Evolutionary conservation across 1,140 invertebrate genomes (phyloP).

Genomic region (Apolygus lucorum): DNA sequence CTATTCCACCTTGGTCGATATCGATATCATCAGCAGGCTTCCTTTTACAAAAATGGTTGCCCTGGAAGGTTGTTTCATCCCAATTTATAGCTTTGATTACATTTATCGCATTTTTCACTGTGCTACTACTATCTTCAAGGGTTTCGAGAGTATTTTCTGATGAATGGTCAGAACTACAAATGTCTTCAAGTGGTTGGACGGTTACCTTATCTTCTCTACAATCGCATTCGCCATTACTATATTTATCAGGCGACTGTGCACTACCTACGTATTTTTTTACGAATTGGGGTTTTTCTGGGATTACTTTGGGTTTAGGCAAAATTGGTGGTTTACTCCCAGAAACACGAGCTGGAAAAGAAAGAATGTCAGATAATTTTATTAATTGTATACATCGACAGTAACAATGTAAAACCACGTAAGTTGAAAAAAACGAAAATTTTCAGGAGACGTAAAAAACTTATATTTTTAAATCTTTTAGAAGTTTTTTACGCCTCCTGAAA

Average conservation of each 20-base stretch:
- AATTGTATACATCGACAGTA: too few species aligned
- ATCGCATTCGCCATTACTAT: not conserved
- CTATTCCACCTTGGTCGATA: not conserved
- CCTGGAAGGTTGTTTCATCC: not conserved
- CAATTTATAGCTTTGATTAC: not conserved
- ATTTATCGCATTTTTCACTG: not conserved
- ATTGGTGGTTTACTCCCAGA: not conserved
- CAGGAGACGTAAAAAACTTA: too few species aligned
- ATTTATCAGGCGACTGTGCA: not conserved
- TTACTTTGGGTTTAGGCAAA: not conserved
- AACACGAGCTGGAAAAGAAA: not conserved
- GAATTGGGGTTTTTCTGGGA: not conserved
- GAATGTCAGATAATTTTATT: too few species aligned
- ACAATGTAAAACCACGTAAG: too few species aligned
- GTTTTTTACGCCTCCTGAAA: too few species aligned
- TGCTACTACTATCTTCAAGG: not conserved
- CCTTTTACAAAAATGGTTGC: not conserved
- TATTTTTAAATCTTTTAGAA: too few species aligned
- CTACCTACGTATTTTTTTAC: not conserved
- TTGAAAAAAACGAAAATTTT: too few species aligned
- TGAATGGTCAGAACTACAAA: not conserved
- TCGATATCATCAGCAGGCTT: not conserved
- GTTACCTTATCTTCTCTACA: not conserved
- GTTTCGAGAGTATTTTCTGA: not conserved
- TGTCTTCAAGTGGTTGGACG: not conserved